A percentile compares a stretch with the other conserved stretches of the same genome.
phyloP scores from a whole-genome alignment of 1,140 invertebrate species.

The Drosophila nigrodunni region DNA sequence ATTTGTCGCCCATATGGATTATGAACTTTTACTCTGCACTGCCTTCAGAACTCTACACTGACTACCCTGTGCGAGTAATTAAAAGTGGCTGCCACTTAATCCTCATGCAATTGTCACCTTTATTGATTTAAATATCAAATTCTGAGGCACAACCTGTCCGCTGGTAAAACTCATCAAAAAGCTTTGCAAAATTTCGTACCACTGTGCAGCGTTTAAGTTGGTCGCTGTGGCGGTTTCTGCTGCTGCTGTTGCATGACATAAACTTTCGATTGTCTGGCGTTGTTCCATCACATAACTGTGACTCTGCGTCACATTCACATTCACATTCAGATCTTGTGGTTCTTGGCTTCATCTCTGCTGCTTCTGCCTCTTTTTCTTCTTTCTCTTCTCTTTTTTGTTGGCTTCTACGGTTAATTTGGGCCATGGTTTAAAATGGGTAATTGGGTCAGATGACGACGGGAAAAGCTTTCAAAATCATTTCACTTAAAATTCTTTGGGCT shows the following conservation, averaged over 20 bases:
- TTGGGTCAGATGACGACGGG: slow-evolving; percentile 68
- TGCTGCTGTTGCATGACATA: slow-evolving; percentile 70
- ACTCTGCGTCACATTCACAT: slow-evolving; percentile 25
- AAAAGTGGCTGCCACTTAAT: too few relatives aligned
- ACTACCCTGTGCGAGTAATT: too few relatives aligned
- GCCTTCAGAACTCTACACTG: too few relatives aligned
- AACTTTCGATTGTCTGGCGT: slow-evolving; percentile 81
- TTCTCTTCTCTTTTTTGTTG: slow-evolving; percentile 42
- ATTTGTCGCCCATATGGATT: too few relatives aligned
- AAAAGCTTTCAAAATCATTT: slow-evolving; percentile 77
- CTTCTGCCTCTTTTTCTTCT: slow-evolving; percentile 13
- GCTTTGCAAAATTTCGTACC: slow-evolving; percentile 2
- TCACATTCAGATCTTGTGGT: slow-evolving; percentile 15
- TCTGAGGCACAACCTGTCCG: too few relatives aligned
- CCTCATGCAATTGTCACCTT: too few relatives aligned
- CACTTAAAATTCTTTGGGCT: slow-evolving; percentile 75
- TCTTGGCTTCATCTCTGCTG: slow-evolving; percentile 34
- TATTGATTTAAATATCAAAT: too few relatives aligned
- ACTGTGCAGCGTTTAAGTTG: slow-evolving; percentile 30
- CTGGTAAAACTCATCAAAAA: not conserved
- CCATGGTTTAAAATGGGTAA: slow-evolving; percentile 74
- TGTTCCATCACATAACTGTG: slow-evolving; percentile 77
- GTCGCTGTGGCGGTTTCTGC: not conserved
- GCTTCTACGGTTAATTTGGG: slow-evolving; percentile 34
- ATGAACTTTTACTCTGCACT: too few relatives aligned